These are phyloP conservation scores for Drosophila bifasciata DNA, from an alignment of 1,140 invertebrate species.

Conservation along the genomic window DNA sequence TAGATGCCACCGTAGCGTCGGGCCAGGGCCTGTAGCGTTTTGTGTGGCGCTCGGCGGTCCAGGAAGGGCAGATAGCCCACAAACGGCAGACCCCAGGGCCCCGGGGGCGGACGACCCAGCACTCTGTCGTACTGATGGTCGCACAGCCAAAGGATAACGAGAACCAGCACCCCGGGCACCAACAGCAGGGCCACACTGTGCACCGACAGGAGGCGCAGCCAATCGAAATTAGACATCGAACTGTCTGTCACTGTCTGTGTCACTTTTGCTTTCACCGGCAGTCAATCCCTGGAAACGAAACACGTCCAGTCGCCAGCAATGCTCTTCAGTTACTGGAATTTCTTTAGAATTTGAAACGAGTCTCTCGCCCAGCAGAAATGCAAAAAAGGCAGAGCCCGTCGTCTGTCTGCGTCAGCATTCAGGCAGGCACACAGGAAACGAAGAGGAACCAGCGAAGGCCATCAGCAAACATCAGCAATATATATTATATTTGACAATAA, in stretches of 20 bases:
- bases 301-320: constrained; percentile 60
- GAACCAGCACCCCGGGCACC: constrained; percentile 29
- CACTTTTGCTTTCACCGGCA: constrained; percentile 25
- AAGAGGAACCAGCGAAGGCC: constrained; percentile 9
- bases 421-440: constrained; percentile 1
- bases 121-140: constrained; percentile 47
- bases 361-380: constrained; percentile 55
- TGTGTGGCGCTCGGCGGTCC: constrained; percentile 87
- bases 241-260: too few relatives aligned
- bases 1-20: constrained; percentile 90
- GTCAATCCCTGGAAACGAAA: background rate
- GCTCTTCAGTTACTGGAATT: constrained; percentile 67
- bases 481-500: background rate
- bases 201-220: background rate
- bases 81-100: constrained; percentile 90
- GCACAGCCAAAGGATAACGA: constrained; percentile 45
- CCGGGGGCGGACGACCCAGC: constrained; percentile 86
- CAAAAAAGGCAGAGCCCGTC: constrained; percentile 37
- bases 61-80: constrained; percentile 91
- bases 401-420: constrained; percentile 31
- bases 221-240: background rate
- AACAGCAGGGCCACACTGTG: constrained; percentile 12
- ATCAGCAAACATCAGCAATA: constrained; percentile 13
- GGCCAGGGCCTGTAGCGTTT: constrained; percentile 87
- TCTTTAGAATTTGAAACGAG: constrained; percentile 66